Conservation (phyloP, 2,113 vertebrate genomes). For the Salvelinus namaycush region DNA sequence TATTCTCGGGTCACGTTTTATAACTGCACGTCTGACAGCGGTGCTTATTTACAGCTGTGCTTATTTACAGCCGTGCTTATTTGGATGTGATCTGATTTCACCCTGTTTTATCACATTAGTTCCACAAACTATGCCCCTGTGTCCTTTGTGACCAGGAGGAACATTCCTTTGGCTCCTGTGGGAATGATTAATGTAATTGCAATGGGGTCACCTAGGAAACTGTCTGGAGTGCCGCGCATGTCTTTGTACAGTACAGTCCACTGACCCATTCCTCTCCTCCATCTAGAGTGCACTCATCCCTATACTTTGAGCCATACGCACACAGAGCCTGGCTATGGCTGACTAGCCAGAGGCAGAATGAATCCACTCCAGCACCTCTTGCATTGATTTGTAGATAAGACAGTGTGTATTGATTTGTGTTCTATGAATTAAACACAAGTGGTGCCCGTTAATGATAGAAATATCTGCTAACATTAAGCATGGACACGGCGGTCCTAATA, state of each 20-base stretch:
- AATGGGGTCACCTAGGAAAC: conserved; percentile 32
- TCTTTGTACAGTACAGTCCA: conserved; percentile 26
- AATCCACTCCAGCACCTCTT: background rate
- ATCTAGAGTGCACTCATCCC: background rate
- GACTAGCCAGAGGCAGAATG: background rate
- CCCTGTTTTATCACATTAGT: background rate
- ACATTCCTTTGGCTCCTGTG: conserved; percentile 3
- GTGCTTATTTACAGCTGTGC: background rate
- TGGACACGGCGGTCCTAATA: no score
- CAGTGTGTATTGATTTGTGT: conserved; percentile 42
- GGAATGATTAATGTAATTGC: conserved; percentile 1
- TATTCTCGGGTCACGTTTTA: no score
- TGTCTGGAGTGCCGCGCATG: background rate
- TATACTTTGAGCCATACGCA: background rate
- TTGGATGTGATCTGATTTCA: background rate
- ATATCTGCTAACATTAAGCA: background rate
- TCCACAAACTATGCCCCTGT: background rate
- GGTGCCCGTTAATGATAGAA: background rate
- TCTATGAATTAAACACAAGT: background rate
- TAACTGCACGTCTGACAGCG: background rate
- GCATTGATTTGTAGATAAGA: conserved; percentile 19
- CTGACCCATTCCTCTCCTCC: conserved; percentile 3
- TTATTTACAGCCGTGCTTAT: background rate
- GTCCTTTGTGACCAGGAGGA: background rate
- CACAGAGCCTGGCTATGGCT: background rate